Evolutionary conservation across 53 echinoderm and acorn worm genomes (phyloP).

Genomic region (Arbacia lixula): DNA sequence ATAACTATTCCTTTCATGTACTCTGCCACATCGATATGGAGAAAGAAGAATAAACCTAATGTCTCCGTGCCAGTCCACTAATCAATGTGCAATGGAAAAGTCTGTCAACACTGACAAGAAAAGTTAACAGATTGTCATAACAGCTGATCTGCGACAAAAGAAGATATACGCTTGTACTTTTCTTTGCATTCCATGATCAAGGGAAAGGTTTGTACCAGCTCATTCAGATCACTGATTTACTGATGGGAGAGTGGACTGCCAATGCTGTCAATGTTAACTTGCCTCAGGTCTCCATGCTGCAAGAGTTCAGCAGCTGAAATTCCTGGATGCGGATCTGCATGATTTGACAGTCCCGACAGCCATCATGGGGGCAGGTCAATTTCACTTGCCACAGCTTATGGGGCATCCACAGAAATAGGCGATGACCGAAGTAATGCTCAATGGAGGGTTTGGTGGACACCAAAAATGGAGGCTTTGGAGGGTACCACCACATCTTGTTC

Average conservation of each 20-base stretch:
- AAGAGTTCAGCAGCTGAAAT: constrained; percentile 35
- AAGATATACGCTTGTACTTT: constrained; percentile 30
- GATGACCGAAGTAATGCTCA: neutral
- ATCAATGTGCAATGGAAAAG: too few species aligned
- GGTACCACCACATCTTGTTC: constrained; percentile 52
- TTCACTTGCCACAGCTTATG: constrained; percentile 48
- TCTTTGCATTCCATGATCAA: constrained; percentile 7
- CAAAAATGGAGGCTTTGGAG: constrained; percentile 41
- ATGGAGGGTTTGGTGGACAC: neutral
- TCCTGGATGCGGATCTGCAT: constrained; percentile 31
- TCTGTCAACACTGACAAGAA: too few species aligned
- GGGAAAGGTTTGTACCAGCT: constrained; percentile 33
- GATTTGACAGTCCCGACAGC: constrained; percentile 38
- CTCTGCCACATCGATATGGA: too few species aligned
- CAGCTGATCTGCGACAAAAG: constrained; percentile 41
- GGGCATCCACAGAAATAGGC: constrained; percentile 65
- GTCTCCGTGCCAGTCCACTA: too few species aligned
- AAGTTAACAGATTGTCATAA: too few species aligned
- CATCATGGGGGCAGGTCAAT: constrained; percentile 48
- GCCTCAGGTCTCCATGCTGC: constrained; percentile 21
- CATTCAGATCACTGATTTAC: constrained; percentile 2
- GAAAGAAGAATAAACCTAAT: too few species aligned
- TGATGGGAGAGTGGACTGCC: constrained; percentile 39
- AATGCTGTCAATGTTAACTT: constrained; percentile 35
- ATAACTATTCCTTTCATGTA: too few species aligned